Conservation (phyloP, 2,888 invertebrate genomes). For the Amiota minor region DNA sequence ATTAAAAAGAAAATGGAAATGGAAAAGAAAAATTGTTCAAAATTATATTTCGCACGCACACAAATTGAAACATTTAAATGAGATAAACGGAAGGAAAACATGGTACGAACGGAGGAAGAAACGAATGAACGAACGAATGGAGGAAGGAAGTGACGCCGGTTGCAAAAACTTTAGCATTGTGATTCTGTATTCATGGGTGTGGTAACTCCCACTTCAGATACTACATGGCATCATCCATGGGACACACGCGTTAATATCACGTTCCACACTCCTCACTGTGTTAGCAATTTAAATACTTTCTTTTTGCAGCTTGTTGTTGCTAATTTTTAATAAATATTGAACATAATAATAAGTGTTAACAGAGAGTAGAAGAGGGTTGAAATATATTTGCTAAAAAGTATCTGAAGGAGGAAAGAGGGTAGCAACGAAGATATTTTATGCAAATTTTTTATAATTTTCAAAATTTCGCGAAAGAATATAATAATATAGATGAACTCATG, state of each 20-base stretch:
- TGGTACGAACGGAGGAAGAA: constrained; percentile 1
- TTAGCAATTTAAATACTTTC: constrained; percentile 31
- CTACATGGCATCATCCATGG: constrained; percentile 2
- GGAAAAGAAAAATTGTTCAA: constrained; percentile 22
- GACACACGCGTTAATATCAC: constrained; percentile 26
- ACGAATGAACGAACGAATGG: too few species aligned
- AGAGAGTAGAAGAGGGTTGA: not conserved
- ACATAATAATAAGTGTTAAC: constrained; percentile 26
- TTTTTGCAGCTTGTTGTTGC: constrained; percentile 59
- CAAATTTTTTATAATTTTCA: constrained; percentile 55
- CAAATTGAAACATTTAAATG: constrained; percentile 40
- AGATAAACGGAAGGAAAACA: constrained; percentile 53
- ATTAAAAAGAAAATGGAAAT: constrained; percentile 29
- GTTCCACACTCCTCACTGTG: not conserved
- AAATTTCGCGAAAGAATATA: constrained; percentile 50
- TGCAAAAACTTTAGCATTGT: not conserved
- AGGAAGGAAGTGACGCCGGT: constrained; percentile 27
- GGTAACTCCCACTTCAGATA: not conserved
- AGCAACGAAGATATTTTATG: constrained; percentile 42
- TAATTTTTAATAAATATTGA: constrained; percentile 65
- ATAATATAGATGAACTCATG: constrained; percentile 49
- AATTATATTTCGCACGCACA: constrained; percentile 41
- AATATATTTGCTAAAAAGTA: too few species aligned
- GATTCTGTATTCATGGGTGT: constrained; percentile 17
- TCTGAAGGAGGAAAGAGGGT: not conserved